Conservation (phyloP, 2,797 vertebrate genomes). For the Echeneis naucrates region DNA sequence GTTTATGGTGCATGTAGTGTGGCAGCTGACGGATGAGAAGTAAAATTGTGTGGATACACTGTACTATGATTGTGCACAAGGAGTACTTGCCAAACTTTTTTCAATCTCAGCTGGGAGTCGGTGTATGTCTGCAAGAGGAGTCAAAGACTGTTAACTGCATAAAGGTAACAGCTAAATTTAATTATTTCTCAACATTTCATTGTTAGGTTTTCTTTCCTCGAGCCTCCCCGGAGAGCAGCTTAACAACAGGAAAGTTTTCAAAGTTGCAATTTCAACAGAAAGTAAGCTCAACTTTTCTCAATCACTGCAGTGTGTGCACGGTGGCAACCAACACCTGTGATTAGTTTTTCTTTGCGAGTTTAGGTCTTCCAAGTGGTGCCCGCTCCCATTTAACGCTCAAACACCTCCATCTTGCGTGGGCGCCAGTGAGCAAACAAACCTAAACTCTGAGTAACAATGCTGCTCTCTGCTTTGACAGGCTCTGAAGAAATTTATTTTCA, state of each 20-base stretch:
- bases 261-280: neutral
- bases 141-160: slow-evolving; percentile 1
- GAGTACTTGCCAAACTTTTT: too few relatives aligned
- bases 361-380: slow-evolving; percentile 14
- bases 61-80: too few relatives aligned
- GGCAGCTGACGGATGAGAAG: slow-evolving; percentile 6
- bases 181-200: neutral
- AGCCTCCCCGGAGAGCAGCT: neutral
- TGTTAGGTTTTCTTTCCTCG: neutral
- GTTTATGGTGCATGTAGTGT: slow-evolving; percentile 11
- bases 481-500: neutral
- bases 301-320: neutral
- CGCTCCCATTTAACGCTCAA: slow-evolving; percentile 30
- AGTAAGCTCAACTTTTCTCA: slow-evolving; percentile 4
- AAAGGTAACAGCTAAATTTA: slow-evolving; percentile 10
- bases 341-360: slow-evolving; percentile 6
- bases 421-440: slow-evolving; percentile 13
- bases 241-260: neutral
- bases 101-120: too few relatives aligned
- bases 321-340: neutral
- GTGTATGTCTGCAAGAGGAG: too few relatives aligned
- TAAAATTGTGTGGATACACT: neutral
- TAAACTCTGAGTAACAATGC: neutral
- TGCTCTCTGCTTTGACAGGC: neutral
- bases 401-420: slow-evolving; percentile 29